phyloP scores from a whole-genome alignment of 2,113 vertebrate species.

The Phrynosoma blainvillii region DNA sequence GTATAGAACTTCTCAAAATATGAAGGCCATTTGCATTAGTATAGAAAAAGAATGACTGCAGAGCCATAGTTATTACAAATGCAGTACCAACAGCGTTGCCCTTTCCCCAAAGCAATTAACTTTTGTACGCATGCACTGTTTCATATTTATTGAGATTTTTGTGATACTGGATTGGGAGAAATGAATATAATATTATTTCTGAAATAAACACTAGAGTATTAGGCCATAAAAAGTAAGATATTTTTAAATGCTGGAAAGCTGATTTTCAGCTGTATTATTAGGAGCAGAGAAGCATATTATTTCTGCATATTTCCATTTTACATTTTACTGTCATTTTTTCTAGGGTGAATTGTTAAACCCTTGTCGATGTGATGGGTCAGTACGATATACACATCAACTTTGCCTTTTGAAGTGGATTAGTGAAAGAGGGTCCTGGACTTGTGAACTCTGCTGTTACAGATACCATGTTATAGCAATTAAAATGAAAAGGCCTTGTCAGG shows the following conservation, averaged over 20 bases:
- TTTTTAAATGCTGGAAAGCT: neutral
- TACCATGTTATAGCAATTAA: conserved; percentile 94
- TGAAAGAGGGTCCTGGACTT: conserved; percentile 94
- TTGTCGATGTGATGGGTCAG: conserved; percentile 92
- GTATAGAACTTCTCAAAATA: conserved; percentile 41
- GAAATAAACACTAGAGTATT: conserved; percentile 45
- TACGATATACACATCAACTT: conserved; percentile 92
- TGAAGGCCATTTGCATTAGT: conserved; percentile 37
- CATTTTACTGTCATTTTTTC: conserved; percentile 37
- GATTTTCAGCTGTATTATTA: neutral
- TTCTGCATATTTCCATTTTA: neutral
- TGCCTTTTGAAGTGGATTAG: conserved; percentile 97
- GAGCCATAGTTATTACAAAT: conserved; percentile 61
- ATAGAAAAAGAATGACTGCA: conserved; percentile 59
- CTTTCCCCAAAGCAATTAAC: neutral
- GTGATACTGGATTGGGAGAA: conserved; percentile 41
- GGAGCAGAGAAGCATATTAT: neutral
- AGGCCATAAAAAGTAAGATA: conserved; percentile 28
- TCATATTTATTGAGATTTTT: conserved; percentile 29
- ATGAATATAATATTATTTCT: conserved; percentile 48
- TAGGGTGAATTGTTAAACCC: conserved; percentile 93
- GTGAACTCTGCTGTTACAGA: conserved; percentile 94
- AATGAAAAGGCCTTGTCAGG: conserved; percentile 95
- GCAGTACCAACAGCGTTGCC: conserved; percentile 46
- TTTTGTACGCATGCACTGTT: neutral